Conservation (phyloP, 2,888 invertebrate genomes). For the Volucella inanis region DNA sequence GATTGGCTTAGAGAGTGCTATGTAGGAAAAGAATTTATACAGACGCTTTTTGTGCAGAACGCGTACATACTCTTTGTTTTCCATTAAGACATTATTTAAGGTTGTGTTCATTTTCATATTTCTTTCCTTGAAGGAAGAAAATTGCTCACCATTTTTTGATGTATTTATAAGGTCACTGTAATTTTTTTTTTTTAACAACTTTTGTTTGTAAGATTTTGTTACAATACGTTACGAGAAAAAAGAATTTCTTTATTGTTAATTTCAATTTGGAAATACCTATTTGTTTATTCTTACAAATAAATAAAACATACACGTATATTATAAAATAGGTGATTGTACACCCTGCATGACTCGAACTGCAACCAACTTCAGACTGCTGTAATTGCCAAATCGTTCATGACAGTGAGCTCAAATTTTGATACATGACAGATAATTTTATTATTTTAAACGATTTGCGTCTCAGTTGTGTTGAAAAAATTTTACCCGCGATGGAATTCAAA, state of each 20-base stretch:
- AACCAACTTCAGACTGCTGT: no score
- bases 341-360: no score
- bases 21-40: neutral
- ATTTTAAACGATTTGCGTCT: no score
- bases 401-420: no score
- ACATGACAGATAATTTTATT: no score
- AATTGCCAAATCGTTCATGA: no score
- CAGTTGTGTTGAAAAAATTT: no score
- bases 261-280: slow-evolving; percentile 20
- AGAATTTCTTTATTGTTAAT: slow-evolving; percentile 24
- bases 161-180: slow-evolving; percentile 19
- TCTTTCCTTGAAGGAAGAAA: neutral
- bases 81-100: slow-evolving; percentile 1
- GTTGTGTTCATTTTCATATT: slow-evolving; percentile 24
- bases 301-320: slow-evolving; percentile 21
- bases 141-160: slow-evolving; percentile 5
- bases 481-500: no score
- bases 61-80: slow-evolving; percentile 14
- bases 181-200: slow-evolving; percentile 17
- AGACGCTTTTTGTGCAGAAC: slow-evolving; percentile 2
- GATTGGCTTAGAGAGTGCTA: neutral
- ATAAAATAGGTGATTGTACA: neutral
- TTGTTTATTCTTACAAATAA: slow-evolving; percentile 37
- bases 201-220: slow-evolving; percentile 18
- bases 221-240: slow-evolving; percentile 5